Evolutionary conservation across 2,113 vertebrate genomes (phyloP), one percentile per base, ranked within the genome.

Genomic region (Cololabis saira): DNA sequence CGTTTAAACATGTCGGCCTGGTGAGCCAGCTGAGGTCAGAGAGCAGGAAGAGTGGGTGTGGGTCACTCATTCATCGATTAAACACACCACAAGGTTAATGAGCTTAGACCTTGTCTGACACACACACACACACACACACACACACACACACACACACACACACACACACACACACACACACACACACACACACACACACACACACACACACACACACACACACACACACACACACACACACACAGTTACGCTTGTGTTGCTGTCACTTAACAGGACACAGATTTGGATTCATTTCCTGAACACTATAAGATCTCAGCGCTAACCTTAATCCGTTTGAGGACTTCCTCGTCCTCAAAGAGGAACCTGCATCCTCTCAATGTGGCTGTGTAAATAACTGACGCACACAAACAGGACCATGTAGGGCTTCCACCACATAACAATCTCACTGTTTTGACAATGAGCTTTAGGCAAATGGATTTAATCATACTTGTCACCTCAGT

Each of bases 81-180:
- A 70, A 73, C 58, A 56, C 73, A 73, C 77, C 80, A 83, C 75
- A 82, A 69, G 74, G 58, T 71, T 75, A 81, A 83, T 76, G 58
- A 80, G 57, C 60, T 72, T 37, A 7, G 6, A 37, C 33, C 30
- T 3, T 37, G 21, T 41, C 70, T 30, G 40, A 27, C 45, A 22
- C 10, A 1, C 17, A n/a, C 55, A 45, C 55, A 41, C 16, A 52
- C 61, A 51, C 59, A n/a, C 56, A 58, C 68, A 56, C 45, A 40
- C 33, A 33, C 55, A n/a, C n/a, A n/a, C n/a, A n/a, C n/a, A n/a
- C n/a, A n/a, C n/a, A n/a, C n/a, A n/a, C n/a, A n/a, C n/a, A n/a
- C n/a, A n/a, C n/a, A n/a, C n/a, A n/a, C n/a, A n/a, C n/a, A n/a
- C n/a, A n/a, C n/a, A n/a, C n/a, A n/a, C n/a, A n/a, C n/a, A n/a